These are phyloP conservation scores for Unio pictorum DNA, from an alignment of 2,888 invertebrate species.

Conservation along the genomic window DNA sequence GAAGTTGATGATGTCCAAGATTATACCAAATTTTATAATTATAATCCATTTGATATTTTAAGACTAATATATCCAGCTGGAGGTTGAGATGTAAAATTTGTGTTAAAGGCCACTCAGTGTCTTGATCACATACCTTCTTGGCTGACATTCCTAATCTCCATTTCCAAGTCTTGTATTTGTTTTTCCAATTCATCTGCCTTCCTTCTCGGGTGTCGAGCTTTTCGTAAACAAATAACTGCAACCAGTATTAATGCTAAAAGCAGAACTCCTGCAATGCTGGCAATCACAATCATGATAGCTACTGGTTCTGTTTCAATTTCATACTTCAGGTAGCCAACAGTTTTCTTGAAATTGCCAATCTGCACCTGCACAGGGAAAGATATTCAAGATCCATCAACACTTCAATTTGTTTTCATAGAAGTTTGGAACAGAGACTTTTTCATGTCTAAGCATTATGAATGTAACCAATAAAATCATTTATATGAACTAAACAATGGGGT, in stretches of 20 bases:
- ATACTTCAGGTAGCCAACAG: conserved; percentile 19
- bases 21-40: too few species aligned
- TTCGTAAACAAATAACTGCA: conserved; percentile 2
- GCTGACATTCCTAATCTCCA: conserved; percentile 21
- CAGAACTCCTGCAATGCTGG: conserved; percentile 2
- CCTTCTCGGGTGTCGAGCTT: conserved; percentile 9
- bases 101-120: too few species aligned
- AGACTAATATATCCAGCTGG: too few species aligned
- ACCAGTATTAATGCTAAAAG: conserved; percentile 2
- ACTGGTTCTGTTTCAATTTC: not conserved
- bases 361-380: conserved; percentile 15
- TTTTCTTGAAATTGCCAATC: conserved; percentile 13
- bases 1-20: too few species aligned
- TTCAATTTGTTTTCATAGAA: too few species aligned
- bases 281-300: conserved; percentile 7
- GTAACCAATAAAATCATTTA: too few species aligned
- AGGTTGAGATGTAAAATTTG: too few species aligned
- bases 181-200: conserved; percentile 14
- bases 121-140: conserved; percentile 29
- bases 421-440: too few species aligned
- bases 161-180: conserved; percentile 22
- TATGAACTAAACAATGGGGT: too few species aligned
- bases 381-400: not conserved
- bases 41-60: too few species aligned
- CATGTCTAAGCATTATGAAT: too few species aligned